Evolutionary conservation across 2,797 vertebrate genomes (phyloP).

Genomic region (Semaprochilodus insignis): DNA sequence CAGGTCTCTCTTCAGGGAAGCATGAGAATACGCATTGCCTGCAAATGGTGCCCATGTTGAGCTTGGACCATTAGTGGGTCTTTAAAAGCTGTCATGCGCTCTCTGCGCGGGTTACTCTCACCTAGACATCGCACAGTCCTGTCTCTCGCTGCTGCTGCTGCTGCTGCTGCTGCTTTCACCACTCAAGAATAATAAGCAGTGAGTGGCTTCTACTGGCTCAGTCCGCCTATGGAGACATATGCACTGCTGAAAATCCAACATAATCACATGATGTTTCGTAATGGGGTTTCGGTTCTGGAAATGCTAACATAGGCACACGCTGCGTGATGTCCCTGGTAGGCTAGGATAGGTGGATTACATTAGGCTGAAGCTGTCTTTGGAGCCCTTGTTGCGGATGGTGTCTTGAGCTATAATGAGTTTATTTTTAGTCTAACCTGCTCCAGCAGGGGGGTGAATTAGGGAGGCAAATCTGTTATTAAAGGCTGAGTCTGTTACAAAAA

Average conservation of each 20-base stretch:
- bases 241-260: background rate
- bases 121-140: slow-evolving; percentile 8
- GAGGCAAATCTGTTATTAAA: slow-evolving; percentile 6
- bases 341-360: slow-evolving; percentile 5
- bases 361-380: background rate
- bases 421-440: slow-evolving; percentile 2
- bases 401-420: background rate
- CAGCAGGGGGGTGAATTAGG: background rate
- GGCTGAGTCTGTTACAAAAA: background rate
- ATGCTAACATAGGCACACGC: background rate
- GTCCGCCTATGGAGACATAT: slow-evolving; percentile 1
- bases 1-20: slow-evolving; percentile 19
- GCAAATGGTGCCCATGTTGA: slow-evolving; percentile 26
- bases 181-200: slow-evolving; percentile 38
- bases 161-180: background rate
- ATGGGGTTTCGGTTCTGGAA: background rate
- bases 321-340: background rate
- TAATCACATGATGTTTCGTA: slow-evolving; percentile 22
- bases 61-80: slow-evolving; percentile 40
- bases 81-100: slow-evolving; percentile 33
- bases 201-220: slow-evolving; percentile 11
- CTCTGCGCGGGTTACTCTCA: slow-evolving; percentile 25
- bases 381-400: background rate
- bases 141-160: background rate
- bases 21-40: slow-evolving; percentile 24